Percentiles rank a stretch among this genome's conserved stretches.
Conservation (phyloP, 2,888 invertebrate species). For the Limnephilus auricula region DNA sequence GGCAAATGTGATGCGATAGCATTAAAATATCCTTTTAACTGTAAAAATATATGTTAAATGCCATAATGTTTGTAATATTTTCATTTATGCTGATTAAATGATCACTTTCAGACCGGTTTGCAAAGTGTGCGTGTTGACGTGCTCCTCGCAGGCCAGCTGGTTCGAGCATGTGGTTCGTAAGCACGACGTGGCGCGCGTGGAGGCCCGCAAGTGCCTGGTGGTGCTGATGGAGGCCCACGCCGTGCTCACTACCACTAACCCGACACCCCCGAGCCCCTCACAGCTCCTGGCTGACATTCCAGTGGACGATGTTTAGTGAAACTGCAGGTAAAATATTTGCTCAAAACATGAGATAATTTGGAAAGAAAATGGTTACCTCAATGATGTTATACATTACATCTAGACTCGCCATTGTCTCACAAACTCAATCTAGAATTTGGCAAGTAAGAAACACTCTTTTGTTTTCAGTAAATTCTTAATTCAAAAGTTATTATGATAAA, state of each 20-base stretch:
- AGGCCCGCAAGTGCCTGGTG: conserved; percentile 79
- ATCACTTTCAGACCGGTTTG: conserved; percentile 74
- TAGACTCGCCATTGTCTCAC: too few species aligned
- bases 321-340: not conserved
- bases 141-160: conserved; percentile 79
- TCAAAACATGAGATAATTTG: not conserved
- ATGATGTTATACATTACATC: too few species aligned
- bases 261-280: conserved; percentile 72
- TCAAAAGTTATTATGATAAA: too few species aligned
- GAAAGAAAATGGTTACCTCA: not conserved
- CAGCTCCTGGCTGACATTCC: conserved; percentile 72
- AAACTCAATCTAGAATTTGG: too few species aligned
- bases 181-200: conserved; percentile 78
- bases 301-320: conserved; percentile 29
- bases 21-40: too few species aligned
- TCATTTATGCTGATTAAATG: not conserved
- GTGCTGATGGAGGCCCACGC: conserved; percentile 82
- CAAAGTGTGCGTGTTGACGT: conserved; percentile 77
- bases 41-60: too few species aligned
- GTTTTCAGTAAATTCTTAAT: too few species aligned
- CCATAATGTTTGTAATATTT: not conserved
- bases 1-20: too few species aligned
- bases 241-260: conserved; percentile 74
- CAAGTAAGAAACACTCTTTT: too few species aligned
- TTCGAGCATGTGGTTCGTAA: conserved; percentile 78